Evolutionary conservation across 2,113 vertebrate species (phyloP).

Genomic region (Lonchura striata): DNA sequence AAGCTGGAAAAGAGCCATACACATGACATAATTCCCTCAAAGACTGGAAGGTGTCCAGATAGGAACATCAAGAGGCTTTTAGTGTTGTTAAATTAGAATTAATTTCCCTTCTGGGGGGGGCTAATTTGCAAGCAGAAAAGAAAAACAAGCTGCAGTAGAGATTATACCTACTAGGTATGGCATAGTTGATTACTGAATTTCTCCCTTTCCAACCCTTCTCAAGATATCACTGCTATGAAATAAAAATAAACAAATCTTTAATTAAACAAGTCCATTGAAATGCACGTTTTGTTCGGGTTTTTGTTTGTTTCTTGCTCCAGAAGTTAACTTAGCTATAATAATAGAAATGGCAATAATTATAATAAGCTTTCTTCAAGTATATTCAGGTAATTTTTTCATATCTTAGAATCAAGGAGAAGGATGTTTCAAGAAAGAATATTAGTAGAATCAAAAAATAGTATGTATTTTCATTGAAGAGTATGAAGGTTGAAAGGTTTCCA

Average conservation of each 20-base stretch:
- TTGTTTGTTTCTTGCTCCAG: background rate
- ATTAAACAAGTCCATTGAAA: background rate
- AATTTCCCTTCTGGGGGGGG: constrained; percentile 21
- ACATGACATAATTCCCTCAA: constrained; percentile 37
- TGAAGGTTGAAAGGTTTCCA: background rate
- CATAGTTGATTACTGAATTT: background rate
- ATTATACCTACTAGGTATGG: background rate
- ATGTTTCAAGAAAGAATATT: background rate
- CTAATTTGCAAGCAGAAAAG: constrained; percentile 7
- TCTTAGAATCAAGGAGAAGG: background rate
- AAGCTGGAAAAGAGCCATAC: constrained; percentile 18
- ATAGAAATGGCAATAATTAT: background rate
- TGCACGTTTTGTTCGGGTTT: fast-evolving
- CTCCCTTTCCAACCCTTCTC: background rate
- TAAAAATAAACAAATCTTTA: background rate
- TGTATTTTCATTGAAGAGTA: background rate
- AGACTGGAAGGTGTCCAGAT: constrained; percentile 34
- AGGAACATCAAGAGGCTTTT: constrained; percentile 44
- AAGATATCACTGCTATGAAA: background rate
- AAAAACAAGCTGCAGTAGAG: background rate
- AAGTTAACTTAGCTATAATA: background rate
- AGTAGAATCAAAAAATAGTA: background rate
- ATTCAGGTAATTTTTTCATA: background rate
- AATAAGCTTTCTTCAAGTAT: background rate
- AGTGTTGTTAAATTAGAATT: constrained; percentile 34